Conservation (phyloP, 2,113 vertebrate genomes). For the Synchiropus splendidus region DNA sequence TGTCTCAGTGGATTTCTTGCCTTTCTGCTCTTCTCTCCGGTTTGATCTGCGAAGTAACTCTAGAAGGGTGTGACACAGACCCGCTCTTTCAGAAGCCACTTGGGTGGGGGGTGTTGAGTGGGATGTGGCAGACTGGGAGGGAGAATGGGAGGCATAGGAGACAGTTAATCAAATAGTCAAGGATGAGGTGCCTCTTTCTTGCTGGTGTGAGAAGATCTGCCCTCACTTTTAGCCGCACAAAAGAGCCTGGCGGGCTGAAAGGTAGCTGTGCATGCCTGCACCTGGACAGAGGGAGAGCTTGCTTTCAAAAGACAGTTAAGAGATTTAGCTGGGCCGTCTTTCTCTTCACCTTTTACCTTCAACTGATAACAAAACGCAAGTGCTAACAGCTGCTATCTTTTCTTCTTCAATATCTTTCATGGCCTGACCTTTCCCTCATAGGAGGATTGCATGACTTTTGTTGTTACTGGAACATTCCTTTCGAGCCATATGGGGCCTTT, state of each 20-base stretch:
- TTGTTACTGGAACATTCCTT: too few species aligned
- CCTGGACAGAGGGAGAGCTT: conserved; percentile 45
- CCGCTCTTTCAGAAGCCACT: conserved; percentile 48
- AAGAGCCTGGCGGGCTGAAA: conserved; percentile 31
- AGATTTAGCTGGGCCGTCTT: too few species aligned
- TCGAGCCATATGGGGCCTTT: too few species aligned
- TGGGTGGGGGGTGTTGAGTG: conserved; percentile 24
- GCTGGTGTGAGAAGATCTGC: conserved; percentile 47
- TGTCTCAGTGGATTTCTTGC: conserved; percentile 55
- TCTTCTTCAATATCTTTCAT: too few species aligned
- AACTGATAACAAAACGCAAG: too few species aligned
- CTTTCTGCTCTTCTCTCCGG: conserved; percentile 50
- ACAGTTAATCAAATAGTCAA: conserved; percentile 72
- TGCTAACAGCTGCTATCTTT: too few species aligned
- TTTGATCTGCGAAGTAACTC: conserved; percentile 62
- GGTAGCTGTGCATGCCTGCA: conserved; percentile 52
- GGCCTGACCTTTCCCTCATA: too few species aligned
- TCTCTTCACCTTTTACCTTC: too few species aligned
- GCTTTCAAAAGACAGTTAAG: too few species aligned
- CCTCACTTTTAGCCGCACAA: conserved; percentile 36
- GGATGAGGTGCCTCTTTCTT: conserved; percentile 63
- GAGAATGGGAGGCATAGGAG: conserved; percentile 44
- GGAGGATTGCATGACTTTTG: too few species aligned
- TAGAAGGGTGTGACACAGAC: conserved; percentile 68
- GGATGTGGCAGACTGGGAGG: conserved; percentile 24